phyloP scores from a whole-genome alignment of 2,888 invertebrate genomes.

The Selenia dentaria region DNA sequence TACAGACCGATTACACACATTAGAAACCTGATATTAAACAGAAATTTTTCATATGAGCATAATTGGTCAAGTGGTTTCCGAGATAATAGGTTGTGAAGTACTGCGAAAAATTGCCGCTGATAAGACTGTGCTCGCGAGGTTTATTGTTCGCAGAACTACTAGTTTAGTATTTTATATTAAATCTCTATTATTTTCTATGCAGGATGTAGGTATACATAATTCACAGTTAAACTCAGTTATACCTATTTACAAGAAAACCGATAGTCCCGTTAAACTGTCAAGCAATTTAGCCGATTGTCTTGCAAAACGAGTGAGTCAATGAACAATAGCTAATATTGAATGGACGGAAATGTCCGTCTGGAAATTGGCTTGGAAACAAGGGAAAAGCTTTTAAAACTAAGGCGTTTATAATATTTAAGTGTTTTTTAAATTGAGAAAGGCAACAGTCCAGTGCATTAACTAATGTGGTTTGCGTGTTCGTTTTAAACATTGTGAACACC shows the following conservation, averaged over 20 bases:
- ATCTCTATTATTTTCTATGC: no score
- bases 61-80: no score
- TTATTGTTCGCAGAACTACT: no score
- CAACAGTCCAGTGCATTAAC: conserved; percentile 38
- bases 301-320: conserved; percentile 72
- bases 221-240: conserved; percentile 18
- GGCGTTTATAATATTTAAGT: conserved; percentile 77
- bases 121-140: no score
- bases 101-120: no score
- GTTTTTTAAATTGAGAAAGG: conserved; percentile 64
- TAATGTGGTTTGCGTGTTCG: conserved; percentile 73
- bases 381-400: conserved; percentile 77
- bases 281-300: conserved; percentile 78
- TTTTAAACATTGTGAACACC: conserved; percentile 24
- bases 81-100: no score
- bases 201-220: no score
- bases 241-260: conserved; percentile 28
- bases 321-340: conserved; percentile 84
- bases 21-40: no score
- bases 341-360: conserved; percentile 82
- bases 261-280: conserved; percentile 61
- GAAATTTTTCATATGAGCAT: no score
- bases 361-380: conserved; percentile 81
- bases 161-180: no score
- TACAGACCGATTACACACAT: no score